phyloP scores from a whole-genome alignment of 1,140 invertebrate genomes.

The Agraylea sexmaculata region DNA sequence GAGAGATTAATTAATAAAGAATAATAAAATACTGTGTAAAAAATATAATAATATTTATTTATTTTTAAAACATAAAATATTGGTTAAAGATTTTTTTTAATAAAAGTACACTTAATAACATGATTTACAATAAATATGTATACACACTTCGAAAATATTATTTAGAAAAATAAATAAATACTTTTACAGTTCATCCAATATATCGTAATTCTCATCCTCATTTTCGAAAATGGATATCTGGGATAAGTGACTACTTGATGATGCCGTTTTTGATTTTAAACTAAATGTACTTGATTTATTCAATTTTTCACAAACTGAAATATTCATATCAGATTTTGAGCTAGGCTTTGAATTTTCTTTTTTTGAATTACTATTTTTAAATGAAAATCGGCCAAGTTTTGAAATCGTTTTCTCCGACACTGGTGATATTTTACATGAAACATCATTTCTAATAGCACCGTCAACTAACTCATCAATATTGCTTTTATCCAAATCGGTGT shows the following conservation, averaged over 20 bases:
- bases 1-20: not conserved
- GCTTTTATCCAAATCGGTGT: too few relatives aligned
- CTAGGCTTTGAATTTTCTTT: too few relatives aligned
- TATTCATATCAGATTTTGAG: too few relatives aligned
- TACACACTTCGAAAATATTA: not conserved
- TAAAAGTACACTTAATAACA: conserved; percentile 1
- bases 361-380: too few relatives aligned
- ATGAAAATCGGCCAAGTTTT: too few relatives aligned
- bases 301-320: too few relatives aligned
- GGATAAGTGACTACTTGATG: conserved; percentile 23
- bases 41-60: not conserved
- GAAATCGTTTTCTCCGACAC: too few relatives aligned
- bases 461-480: too few relatives aligned
- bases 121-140: conserved; percentile 1
- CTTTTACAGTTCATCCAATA: conserved; percentile 33
- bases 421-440: too few relatives aligned
- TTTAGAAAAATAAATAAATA: conserved; percentile 4
- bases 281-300: too few relatives aligned
- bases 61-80: not conserved
- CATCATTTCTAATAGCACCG: too few relatives aligned
- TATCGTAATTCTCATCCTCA: conserved; percentile 34
- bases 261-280: too few relatives aligned
- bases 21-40: conserved; percentile 1
- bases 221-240: conserved; percentile 39
- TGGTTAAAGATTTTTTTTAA: not conserved